A percentile compares a stretch with the other conserved stretches of the same genome.
These are phyloP conservation scores for Drosophila kohkoa DNA, from an alignment of 1,140 invertebrate genomes.

Conservation along the genomic window DNA sequence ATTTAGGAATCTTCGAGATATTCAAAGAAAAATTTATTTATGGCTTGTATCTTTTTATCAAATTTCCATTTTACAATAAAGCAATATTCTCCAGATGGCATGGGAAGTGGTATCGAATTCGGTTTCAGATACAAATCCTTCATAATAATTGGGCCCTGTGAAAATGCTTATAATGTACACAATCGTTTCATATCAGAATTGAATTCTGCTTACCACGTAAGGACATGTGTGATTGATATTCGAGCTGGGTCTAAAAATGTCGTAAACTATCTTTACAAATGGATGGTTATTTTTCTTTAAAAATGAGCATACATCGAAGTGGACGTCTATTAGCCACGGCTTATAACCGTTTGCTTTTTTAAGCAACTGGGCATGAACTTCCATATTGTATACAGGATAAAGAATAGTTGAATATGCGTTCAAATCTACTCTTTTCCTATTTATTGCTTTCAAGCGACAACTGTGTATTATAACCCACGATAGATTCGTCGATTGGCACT, in stretches of 20 bases:
- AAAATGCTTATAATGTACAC: background rate
- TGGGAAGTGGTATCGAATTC: background rate
- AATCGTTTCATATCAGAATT: no score
- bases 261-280: background rate
- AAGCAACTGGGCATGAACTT: background rate
- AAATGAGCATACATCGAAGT: background rate
- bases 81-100: background rate
- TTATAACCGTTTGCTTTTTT: background rate
- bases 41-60: background rate
- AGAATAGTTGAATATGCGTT: background rate
- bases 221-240: constrained; percentile 3
- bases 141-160: background rate
- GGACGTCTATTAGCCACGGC: background rate
- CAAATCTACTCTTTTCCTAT: background rate
- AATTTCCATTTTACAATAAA: background rate
- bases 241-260: background rate
- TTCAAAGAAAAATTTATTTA: background rate
- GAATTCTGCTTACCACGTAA: background rate
- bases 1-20: background rate
- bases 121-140: background rate
- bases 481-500: no score
- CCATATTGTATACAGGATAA: background rate
- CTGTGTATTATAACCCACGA: no score
- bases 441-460: background rate
- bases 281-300: background rate